phyloP scores from a whole-genome alignment of 2,888 invertebrate species.

The Xestia rhomboidea region DNA sequence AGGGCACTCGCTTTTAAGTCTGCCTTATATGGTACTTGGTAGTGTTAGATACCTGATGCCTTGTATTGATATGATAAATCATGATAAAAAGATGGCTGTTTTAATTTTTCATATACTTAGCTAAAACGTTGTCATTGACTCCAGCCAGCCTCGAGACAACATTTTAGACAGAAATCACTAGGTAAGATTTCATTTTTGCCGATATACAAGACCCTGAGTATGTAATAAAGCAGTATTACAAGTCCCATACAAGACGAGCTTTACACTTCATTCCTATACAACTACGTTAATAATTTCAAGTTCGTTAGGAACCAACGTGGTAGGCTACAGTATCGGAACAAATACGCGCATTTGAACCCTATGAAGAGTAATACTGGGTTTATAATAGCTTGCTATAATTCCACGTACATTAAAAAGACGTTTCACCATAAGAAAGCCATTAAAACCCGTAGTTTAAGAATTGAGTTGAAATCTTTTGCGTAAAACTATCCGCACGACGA shows the following conservation, averaged over 20 bases:
- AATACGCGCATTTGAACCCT: slow-evolving; percentile 69
- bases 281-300: slow-evolving; percentile 73
- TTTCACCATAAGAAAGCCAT: slow-evolving; percentile 53
- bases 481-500: slow-evolving; percentile 46
- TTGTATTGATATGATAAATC: slow-evolving; percentile 1
- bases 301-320: slow-evolving; percentile 76
- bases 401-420: slow-evolving; percentile 19
- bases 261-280: slow-evolving; percentile 67
- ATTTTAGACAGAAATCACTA: slow-evolving; percentile 13
- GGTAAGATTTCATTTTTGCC: not conserved
- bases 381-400: slow-evolving; percentile 61
- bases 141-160: slow-evolving; percentile 50
- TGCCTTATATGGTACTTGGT: slow-evolving; percentile 64
- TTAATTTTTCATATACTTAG: not conserved
- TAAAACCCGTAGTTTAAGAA: slow-evolving; percentile 62
- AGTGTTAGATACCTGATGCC: not conserved
- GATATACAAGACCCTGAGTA: not conserved
- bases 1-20: slow-evolving; percentile 78
- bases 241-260: slow-evolving; percentile 34
- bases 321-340: slow-evolving; percentile 71
- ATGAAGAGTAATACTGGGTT: slow-evolving; percentile 65
- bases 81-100: not conserved
- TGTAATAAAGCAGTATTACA: slow-evolving; percentile 11
- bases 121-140: slow-evolving; percentile 37
- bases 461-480: slow-evolving; percentile 70